These are phyloP conservation scores for Petrocephalus microphthalmus DNA, from an alignment of 2,113 vertebrate genomes.

Conservation along the genomic window DNA sequence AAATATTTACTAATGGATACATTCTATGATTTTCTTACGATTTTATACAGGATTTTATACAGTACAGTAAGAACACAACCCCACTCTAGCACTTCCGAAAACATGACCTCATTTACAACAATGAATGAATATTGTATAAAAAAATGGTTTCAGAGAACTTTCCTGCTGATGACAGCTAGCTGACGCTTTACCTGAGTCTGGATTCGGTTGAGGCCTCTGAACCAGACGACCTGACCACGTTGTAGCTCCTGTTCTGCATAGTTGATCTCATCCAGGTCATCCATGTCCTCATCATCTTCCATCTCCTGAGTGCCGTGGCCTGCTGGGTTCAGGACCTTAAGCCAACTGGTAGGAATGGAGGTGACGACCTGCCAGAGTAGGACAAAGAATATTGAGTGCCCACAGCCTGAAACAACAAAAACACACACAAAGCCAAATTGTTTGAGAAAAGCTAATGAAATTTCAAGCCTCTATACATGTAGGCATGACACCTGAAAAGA, in stretches of 20 bases:
- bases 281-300: slow-evolving; percentile 81
- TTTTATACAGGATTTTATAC: no score
- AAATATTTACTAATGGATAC: no score
- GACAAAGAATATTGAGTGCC: background rate
- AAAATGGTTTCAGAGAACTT: background rate
- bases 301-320: slow-evolving; percentile 90
- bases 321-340: slow-evolving; percentile 90
- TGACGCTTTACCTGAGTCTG: slow-evolving; percentile 81
- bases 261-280: slow-evolving; percentile 84
- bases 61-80: no score
- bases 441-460: background rate
- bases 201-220: slow-evolving; percentile 91
- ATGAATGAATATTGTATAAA: background rate
- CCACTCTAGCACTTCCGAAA: no score
- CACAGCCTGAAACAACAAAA: background rate
- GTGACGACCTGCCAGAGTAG: slow-evolving; percentile 73
- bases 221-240: slow-evolving; percentile 91
- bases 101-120: background rate
- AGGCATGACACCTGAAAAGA: background rate
- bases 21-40: no score
- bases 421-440: background rate
- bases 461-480: background rate
- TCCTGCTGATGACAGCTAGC: background rate
- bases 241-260: slow-evolving; percentile 89
- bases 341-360: slow-evolving; percentile 83